Percentiles rank a stretch among this genome's conserved stretches.
These are phyloP conservation scores for Phoxinus phoxinus DNA, from an alignment of 2,113 vertebrate genomes.

Conservation along the genomic window DNA sequence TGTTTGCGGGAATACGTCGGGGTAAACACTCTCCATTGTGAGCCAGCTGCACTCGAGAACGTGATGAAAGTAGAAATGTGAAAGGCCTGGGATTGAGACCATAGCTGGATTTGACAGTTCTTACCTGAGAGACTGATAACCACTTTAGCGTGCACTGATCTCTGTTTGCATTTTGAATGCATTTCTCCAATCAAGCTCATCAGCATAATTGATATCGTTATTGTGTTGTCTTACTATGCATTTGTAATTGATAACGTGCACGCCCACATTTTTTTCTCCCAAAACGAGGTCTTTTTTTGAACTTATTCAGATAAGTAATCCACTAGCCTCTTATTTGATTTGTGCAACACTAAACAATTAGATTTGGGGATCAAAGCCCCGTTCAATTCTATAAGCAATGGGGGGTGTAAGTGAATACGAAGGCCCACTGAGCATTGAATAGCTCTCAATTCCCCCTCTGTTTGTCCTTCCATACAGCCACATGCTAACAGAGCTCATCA, in stretches of 20 bases:
- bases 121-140: constrained; percentile 30
- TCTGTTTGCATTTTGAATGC: constrained; percentile 21
- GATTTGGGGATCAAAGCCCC: constrained; percentile 71
- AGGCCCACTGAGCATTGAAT: constrained; percentile 75
- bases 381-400: constrained; percentile 69
- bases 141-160: not conserved
- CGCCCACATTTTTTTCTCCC: constrained; percentile 32
- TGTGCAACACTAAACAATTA: constrained; percentile 73
- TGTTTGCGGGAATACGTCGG: constrained; percentile 45
- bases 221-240: constrained; percentile 5
- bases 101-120: constrained; percentile 32
- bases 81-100: constrained; percentile 28
- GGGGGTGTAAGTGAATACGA: constrained; percentile 74
- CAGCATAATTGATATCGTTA: constrained; percentile 27
- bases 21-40: constrained; percentile 49
- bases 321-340: constrained; percentile 54
- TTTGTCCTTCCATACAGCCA: constrained; percentile 44
- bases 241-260: constrained; percentile 36
- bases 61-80: constrained; percentile 40
- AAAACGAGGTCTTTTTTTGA: constrained; percentile 57
- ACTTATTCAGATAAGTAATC: constrained; percentile 52
- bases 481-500: constrained; percentile 41
- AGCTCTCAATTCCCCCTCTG: constrained; percentile 44
- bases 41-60: constrained; percentile 29
- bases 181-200: constrained; percentile 6